Evolutionary conservation across 2,797 vertebrate genomes (phyloP).

Genomic region (Etheostoma perlongum): DNA sequence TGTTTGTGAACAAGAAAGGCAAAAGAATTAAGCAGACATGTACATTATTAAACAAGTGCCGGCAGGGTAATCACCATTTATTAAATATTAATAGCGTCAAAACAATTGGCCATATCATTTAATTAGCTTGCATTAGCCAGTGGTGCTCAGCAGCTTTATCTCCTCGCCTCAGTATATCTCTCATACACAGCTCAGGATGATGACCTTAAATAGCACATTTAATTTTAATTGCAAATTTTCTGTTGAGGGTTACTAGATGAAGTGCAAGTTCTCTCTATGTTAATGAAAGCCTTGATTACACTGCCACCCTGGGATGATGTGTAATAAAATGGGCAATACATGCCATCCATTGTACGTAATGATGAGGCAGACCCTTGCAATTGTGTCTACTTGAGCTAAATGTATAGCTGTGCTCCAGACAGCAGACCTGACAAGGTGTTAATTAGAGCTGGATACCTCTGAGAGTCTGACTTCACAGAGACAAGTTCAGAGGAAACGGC

Average conservation of each 20-base stretch:
- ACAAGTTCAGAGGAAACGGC: slow-evolving; percentile 35
- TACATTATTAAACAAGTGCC: slow-evolving; percentile 33
- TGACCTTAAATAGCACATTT: slow-evolving; percentile 56
- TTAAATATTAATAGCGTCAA: slow-evolving; percentile 60
- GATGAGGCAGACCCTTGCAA: slow-evolving; percentile 35
- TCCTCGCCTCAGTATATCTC: slow-evolving; percentile 28
- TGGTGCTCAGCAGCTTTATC: slow-evolving; percentile 32
- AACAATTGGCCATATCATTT: slow-evolving; percentile 61
- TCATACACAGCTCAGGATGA: slow-evolving; percentile 31
- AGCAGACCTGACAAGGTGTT: slow-evolving; percentile 56
- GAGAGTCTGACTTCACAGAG: slow-evolving; percentile 45
- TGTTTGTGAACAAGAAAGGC: background rate
- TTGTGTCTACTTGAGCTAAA: slow-evolving; percentile 41
- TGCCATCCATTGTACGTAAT: slow-evolving; percentile 41
- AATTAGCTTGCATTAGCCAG: slow-evolving; percentile 42
- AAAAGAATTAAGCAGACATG: slow-evolving; percentile 16
- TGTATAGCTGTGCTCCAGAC: slow-evolving; percentile 19
- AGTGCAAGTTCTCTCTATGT: slow-evolving; percentile 49
- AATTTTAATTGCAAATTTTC: slow-evolving; percentile 67
- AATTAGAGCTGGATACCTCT: slow-evolving; percentile 60
- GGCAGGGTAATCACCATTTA: slow-evolving; percentile 37
- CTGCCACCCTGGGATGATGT: slow-evolving; percentile 43
- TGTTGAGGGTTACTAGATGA: slow-evolving; percentile 50
- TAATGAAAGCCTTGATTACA: slow-evolving; percentile 67
- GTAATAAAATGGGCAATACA: slow-evolving; percentile 36